Percentiles rank a stretch among this genome's conserved stretches.
phyloP scores from a whole-genome alignment of 2,888 invertebrate species.

The Pyralis farinalis region DNA sequence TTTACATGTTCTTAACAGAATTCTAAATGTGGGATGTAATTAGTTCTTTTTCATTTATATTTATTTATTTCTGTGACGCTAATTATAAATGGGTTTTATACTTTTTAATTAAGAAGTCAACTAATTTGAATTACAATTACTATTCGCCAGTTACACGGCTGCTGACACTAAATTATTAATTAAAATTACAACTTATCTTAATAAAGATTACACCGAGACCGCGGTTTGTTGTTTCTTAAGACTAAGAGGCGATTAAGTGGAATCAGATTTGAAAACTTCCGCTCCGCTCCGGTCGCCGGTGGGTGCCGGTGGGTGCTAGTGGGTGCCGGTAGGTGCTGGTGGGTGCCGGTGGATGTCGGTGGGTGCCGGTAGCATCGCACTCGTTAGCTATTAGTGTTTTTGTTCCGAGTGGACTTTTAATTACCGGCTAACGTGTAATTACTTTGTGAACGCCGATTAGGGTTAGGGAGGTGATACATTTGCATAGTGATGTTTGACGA shows the following conservation, averaged over 20 bases:
- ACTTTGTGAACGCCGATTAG: constrained; percentile 23
- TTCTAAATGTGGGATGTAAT: too few relatives aligned
- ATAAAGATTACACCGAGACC: neutral
- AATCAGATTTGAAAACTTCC: constrained; percentile 9
- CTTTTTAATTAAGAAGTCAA: too few relatives aligned
- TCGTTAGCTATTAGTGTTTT: constrained; percentile 33
- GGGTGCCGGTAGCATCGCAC: constrained; percentile 7
- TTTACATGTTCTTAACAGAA: too few relatives aligned
- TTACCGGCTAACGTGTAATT: constrained; percentile 42
- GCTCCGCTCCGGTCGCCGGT: neutral
- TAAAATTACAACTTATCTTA: neutral
- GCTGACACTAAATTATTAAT: neutral
- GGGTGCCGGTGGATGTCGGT: too few relatives aligned
- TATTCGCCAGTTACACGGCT: too few relatives aligned
- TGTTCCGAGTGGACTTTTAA: constrained; percentile 43
- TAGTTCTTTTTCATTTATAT: too few relatives aligned
- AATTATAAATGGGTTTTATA: too few relatives aligned
- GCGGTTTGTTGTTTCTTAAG: constrained; percentile 3
- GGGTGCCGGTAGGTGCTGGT: too few relatives aligned
- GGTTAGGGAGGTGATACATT: neutral
- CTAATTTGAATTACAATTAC: too few relatives aligned
- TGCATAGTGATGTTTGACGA: too few relatives aligned
- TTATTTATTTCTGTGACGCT: too few relatives aligned
- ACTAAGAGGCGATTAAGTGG: constrained; percentile 7
- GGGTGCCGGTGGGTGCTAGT: too few relatives aligned